Conservation (phyloP, 2,797 vertebrate species). For the Poecilia wingei region DNA sequence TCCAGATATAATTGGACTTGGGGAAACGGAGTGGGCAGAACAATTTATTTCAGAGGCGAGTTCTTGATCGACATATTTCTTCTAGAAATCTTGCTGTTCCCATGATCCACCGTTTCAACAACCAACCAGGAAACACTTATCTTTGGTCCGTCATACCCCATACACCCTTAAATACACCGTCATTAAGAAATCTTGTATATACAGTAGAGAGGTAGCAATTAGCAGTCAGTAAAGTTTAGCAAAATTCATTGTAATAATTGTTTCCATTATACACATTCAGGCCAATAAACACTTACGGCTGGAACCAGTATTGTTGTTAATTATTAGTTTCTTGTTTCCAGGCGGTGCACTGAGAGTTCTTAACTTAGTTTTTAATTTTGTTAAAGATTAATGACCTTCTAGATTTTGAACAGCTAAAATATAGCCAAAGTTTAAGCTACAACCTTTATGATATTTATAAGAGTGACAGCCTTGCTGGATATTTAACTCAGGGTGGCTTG, state of each 20-base stretch:
- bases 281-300: neutral
- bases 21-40: neutral
- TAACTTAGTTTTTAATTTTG: neutral
- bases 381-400: neutral
- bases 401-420: neutral
- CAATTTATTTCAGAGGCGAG: neutral
- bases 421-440: neutral
- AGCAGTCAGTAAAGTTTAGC: no score
- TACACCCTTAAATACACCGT: no score
- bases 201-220: no score
- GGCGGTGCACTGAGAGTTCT: neutral
- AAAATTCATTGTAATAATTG: no score
- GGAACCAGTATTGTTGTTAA: neutral
- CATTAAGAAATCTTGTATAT: no score
- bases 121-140: neutral
- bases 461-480: neutral
- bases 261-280: neutral
- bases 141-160: no score
- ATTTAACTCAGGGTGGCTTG: neutral
- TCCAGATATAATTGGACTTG: neutral
- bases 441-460: neutral
- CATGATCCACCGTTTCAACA: neutral
- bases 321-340: neutral
- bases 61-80: no score
- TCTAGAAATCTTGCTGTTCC: neutral